Evolutionary conservation across 2,113 vertebrate species (phyloP), one percentile per base, ranked within the genome.

Genomic region (Mesoclemmys tuberculata): DNA sequence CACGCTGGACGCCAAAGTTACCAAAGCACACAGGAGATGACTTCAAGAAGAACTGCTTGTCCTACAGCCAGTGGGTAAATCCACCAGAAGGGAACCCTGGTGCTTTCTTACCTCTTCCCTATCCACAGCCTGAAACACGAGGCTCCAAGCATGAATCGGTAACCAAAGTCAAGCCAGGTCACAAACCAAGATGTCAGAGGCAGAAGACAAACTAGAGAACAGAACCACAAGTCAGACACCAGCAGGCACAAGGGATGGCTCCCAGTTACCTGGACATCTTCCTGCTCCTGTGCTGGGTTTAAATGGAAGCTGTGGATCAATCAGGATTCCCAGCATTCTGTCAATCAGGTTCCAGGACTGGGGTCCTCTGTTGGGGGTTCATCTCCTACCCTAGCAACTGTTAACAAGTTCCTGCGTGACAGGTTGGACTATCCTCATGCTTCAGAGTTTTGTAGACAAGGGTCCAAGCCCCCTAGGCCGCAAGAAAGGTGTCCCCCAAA

Each of bases 361-460:
- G 58, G 13, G 6, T 61, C 29, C 27, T 31, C 58, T 31, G 27
- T 14, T 16, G 29, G 58, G 8, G 29, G 29, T 31, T 31, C 58
- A n/a, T 35, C 61, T 68, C n/a, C 31, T 68, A n/a, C 61, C 35
- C 31, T 64, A 18, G 16, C 31, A 16, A 2, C 31, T 35, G 31
- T 18, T 18, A 35, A 16, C 29, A 61, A 27, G 29, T 61, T 16
- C 3, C 14, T 19, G 61, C 14, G 7, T 68, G 61, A 35, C 18
- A n/a, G 18, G 14, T 68, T n/a, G 4, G 35, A 2, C 8, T 5
- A 2, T 2, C 1, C 16, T 10, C 2, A 18, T 68, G 35, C 61
- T 68, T n/a, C 18, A n/a, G 35, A n/a, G 8, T 18, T 16, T 68
- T n/a, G 61, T 61, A 68, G 19, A 21, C 8, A 8, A 19, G 35